Percentiles rank a stretch among this genome's conserved stretches.
Evolutionary conservation across 2,113 vertebrate genomes (phyloP).

Genomic region (Papio anubis): DNA sequence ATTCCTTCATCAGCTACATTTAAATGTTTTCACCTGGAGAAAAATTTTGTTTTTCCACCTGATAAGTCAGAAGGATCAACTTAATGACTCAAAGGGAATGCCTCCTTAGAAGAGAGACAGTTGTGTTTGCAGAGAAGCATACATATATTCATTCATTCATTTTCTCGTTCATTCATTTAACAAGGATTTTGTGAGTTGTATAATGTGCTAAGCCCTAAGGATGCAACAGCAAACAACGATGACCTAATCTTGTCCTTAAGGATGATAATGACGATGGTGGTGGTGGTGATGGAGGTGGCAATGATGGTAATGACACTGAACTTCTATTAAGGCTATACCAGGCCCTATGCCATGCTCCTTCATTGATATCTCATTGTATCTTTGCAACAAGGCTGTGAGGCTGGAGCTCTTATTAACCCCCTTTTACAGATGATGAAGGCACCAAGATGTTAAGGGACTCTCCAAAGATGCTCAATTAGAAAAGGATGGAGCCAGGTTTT

Average conservation of each 20-base stretch:
- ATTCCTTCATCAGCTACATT: neutral
- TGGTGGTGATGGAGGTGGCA: too few species aligned
- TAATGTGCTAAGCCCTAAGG: neutral
- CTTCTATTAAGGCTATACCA: neutral
- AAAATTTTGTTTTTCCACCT: neutral
- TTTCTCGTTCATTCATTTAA: neutral
- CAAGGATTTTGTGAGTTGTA: neutral
- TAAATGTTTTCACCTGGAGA: constrained; percentile 60
- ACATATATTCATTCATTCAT: neutral
- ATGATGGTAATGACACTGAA: neutral
- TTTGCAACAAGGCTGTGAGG: neutral
- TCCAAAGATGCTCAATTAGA: neutral
- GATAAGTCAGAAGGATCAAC: constrained; percentile 3
- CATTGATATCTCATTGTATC: neutral
- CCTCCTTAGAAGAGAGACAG: neutral
- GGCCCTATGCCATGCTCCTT: neutral
- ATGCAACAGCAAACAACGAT: neutral
- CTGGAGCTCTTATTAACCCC: neutral
- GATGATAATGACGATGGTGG: fast-evolving
- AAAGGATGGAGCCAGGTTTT: neutral
- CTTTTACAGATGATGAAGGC: neutral
- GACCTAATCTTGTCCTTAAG: fast-evolving
- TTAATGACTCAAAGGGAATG: neutral
- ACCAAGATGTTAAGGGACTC: neutral
- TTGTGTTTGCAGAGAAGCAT: neutral